Percentiles rank a stretch among this genome's conserved stretches.
These are phyloP conservation scores for Brotogeris chrysoptera DNA, from an alignment of 2,797 vertebrate genomes.

Conservation along the genomic window DNA sequence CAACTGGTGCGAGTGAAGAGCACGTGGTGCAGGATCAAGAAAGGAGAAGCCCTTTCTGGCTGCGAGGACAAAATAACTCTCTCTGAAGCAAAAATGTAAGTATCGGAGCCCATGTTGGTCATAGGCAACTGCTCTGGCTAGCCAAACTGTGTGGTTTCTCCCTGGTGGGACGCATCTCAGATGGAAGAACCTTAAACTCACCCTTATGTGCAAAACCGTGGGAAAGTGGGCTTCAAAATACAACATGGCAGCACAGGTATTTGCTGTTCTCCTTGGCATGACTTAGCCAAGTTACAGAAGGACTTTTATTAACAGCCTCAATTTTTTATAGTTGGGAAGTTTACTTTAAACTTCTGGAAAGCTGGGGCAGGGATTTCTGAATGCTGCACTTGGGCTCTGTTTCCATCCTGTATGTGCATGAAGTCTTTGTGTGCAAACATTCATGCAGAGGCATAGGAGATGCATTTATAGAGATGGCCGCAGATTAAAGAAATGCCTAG, in stretches of 20 bases:
- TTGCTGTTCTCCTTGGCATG: not conserved
- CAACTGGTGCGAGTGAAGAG: constrained; percentile 78
- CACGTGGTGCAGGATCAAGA: constrained; percentile 76
- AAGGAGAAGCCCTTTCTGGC: constrained; percentile 44
- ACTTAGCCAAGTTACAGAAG: not conserved
- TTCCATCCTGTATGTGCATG: rapidly evolving
- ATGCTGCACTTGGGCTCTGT: not conserved
- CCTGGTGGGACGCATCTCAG: not conserved
- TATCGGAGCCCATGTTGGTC: not conserved
- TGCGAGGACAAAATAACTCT: constrained; percentile 50
- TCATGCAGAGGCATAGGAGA: not conserved
- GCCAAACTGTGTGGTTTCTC: not conserved
- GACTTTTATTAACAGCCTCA: not conserved
- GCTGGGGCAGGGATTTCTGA: not conserved
- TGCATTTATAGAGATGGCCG: not conserved
- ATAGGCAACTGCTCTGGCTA: rapidly evolving
- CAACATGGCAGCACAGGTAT: rapidly evolving
- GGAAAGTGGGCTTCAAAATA: not conserved
- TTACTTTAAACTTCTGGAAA: not conserved
- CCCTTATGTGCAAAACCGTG: rapidly evolving
- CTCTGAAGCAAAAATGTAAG: constrained; percentile 85
- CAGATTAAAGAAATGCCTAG: not conserved
- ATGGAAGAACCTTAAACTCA: not conserved
- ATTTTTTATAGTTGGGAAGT: not conserved
- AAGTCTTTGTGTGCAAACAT: not conserved